phyloP scores from a whole-genome alignment of 2,797 vertebrate species.

The Adrianichthys oophorus region DNA sequence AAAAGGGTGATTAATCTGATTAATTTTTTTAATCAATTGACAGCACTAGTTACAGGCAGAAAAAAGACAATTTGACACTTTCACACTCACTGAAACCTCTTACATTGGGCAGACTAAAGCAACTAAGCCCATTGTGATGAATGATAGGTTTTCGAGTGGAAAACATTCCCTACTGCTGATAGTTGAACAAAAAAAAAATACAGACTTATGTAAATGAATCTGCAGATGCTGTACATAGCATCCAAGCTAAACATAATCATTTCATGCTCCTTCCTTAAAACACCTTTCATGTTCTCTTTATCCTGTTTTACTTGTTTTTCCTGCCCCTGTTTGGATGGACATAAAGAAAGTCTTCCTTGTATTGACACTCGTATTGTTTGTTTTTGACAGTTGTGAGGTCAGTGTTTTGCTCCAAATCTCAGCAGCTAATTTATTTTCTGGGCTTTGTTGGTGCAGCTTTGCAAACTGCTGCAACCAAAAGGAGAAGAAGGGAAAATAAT shows the following conservation, averaged over 20 bases:
- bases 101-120: slow-evolving; percentile 1
- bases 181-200: slow-evolving; percentile 15
- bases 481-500: slow-evolving; percentile 10
- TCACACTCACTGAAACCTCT: background rate
- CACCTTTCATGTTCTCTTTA: background rate
- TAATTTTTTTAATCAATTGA: too few species aligned
- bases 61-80: background rate
- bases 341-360: background rate
- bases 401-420: background rate
- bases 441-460: background rate
- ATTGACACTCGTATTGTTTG: background rate
- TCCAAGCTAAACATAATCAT: slow-evolving; percentile 11
- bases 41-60: too few species aligned
- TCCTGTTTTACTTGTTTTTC: background rate
- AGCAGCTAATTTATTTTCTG: background rate
- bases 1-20: too few species aligned
- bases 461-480: background rate
- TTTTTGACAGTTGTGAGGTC: slow-evolving; percentile 1
- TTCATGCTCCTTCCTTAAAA: background rate
- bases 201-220: slow-evolving; percentile 8
- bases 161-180: background rate
- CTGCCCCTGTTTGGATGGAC: background rate
- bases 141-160: slow-evolving; percentile 14
- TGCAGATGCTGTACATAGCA: slow-evolving; percentile 14
- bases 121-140: background rate